These are phyloP conservation scores for Sialia sialis DNA, from an alignment of 2,113 vertebrate species.

Conservation along the genomic window DNA sequence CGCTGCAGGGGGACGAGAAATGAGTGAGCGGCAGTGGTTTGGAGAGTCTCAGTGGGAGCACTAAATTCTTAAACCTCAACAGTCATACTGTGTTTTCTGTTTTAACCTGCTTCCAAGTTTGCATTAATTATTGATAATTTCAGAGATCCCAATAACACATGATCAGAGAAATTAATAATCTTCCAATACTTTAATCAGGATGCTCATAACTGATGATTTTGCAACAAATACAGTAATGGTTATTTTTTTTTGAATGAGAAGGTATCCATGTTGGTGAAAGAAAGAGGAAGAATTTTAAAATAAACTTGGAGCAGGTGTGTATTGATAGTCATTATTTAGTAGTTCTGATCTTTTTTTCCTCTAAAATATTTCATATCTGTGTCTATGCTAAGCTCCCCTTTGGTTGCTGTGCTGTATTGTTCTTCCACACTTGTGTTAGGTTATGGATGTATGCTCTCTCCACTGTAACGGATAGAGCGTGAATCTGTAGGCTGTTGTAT, in stretches of 20 bases:
- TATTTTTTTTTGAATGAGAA: neutral
- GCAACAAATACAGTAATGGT: neutral
- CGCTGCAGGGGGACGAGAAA: accelerated
- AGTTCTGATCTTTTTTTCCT: neutral
- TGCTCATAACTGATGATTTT: neutral
- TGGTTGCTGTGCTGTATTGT: neutral
- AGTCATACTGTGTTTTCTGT: neutral
- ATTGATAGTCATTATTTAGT: neutral
- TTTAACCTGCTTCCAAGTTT: neutral
- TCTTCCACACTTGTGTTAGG: neutral
- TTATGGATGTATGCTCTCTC: neutral
- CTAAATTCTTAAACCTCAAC: neutral
- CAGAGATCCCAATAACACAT: neutral
- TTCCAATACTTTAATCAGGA: neutral
- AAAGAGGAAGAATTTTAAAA: neutral
- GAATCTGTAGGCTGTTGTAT: neutral
- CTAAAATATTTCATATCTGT: neutral
- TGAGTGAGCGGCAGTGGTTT: neutral
- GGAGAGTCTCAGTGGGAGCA: neutral
- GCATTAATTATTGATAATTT: neutral
- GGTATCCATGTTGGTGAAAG: neutral
- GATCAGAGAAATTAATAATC: neutral
- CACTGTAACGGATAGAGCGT: neutral
- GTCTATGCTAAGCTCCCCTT: neutral
- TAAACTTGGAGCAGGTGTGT: neutral